Percentiles rank a stretch among this genome's conserved stretches.
phyloP scores from a whole-genome alignment of 1,140 invertebrate species.

The Danaus melanippus region DNA sequence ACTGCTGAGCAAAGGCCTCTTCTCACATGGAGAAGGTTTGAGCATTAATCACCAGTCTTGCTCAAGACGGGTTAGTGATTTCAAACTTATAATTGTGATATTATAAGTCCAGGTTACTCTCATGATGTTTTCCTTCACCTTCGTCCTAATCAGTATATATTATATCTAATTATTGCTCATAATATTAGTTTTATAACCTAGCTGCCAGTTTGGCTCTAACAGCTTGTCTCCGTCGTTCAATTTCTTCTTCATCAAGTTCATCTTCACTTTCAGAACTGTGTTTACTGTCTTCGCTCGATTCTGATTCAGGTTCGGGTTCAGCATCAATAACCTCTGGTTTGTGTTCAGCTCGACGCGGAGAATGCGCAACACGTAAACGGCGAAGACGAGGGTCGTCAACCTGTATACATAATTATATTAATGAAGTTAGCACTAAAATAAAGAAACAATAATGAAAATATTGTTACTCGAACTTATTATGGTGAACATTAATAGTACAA shows the following conservation, averaged over 20 bases:
- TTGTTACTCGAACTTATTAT: too few relatives aligned
- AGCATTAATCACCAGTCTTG: too few relatives aligned
- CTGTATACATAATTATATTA: constrained; percentile 24
- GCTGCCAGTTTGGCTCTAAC: constrained; percentile 69
- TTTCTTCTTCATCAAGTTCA: constrained; percentile 81
- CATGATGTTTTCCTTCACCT: too few relatives aligned
- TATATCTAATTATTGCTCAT: too few relatives aligned
- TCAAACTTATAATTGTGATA: too few relatives aligned
- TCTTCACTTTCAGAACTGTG: constrained; percentile 79
- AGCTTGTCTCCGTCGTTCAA: constrained; percentile 83
- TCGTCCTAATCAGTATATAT: too few relatives aligned
- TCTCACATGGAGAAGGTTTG: too few relatives aligned
- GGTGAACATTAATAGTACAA: too few relatives aligned
- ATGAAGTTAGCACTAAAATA: not conserved
- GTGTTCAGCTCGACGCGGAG: constrained; percentile 63
- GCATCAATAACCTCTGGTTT: constrained; percentile 74
- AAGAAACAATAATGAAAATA: not conserved
- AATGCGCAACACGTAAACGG: constrained; percentile 72
- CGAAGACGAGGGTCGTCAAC: constrained; percentile 85
- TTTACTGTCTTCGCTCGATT: constrained; percentile 38
- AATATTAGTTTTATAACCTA: constrained; percentile 29
- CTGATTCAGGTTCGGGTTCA: constrained; percentile 71
- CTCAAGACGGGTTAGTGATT: too few relatives aligned
- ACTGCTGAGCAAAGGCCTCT: too few relatives aligned
- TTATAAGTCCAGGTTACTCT: too few relatives aligned